phyloP scores from a whole-genome alignment of 2,113 vertebrate species.

The Lontra canadensis region DNA sequence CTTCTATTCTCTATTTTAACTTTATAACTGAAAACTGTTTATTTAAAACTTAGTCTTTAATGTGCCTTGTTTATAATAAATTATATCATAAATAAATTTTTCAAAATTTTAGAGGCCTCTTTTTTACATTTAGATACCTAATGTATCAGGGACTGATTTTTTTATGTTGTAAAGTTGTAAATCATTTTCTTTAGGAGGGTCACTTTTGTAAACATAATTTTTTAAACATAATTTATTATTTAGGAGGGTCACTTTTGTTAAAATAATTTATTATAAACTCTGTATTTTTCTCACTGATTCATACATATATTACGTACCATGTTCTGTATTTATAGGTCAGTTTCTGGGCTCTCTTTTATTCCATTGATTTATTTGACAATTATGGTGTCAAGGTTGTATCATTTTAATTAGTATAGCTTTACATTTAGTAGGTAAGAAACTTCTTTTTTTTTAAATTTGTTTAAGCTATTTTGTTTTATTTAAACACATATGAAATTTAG shows the following conservation, averaged over 20 bases:
- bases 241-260: neutral
- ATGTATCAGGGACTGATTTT: neutral
- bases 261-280: neutral
- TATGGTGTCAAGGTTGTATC: neutral
- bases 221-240: neutral
- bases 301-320: neutral
- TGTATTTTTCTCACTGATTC: neutral
- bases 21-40: neutral
- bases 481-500: neutral
- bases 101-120: neutral
- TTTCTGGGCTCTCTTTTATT: neutral
- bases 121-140: neutral
- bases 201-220: neutral
- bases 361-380: neutral
- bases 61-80: neutral
- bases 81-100: neutral
- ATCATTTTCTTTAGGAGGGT: neutral
- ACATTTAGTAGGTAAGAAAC: neutral
- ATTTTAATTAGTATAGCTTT: neutral
- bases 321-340: neutral
- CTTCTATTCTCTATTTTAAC: neutral
- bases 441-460: neutral
- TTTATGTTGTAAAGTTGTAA: neutral
- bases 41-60: slow-evolving; percentile 7
- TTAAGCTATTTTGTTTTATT: neutral